A percentile compares a stretch with the other conserved stretches of the same genome.
Conservation (phyloP, 2,888 invertebrate genomes). For the Amblyjoppa proteus region DNA sequence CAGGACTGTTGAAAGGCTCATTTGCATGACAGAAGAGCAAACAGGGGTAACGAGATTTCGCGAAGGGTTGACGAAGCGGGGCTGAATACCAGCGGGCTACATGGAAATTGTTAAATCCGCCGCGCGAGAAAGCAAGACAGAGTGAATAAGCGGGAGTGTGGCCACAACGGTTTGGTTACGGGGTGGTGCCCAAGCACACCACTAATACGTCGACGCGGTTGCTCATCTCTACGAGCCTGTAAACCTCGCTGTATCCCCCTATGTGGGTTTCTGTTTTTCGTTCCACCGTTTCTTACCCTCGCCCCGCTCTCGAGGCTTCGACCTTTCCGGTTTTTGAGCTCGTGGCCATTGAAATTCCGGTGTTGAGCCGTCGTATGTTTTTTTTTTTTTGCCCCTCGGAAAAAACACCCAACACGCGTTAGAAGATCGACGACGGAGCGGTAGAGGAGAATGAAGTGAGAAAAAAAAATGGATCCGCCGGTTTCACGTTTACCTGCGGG, state of each 20-base stretch:
- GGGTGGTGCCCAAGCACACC: conserved; percentile 62
- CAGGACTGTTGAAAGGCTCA: conserved; percentile 77
- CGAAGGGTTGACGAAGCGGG: conserved; percentile 70
- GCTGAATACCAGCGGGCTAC: conserved; percentile 61
- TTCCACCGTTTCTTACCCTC: not conserved
- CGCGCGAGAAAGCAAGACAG: conserved; percentile 18
- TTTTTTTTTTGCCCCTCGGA: not conserved
- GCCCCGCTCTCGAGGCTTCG: not conserved
- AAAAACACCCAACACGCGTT: not conserved
- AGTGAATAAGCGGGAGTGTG: conserved; percentile 44
- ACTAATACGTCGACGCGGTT: conserved; percentile 50
- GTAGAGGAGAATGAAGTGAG: not conserved
- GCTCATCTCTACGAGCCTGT: conserved; percentile 6
- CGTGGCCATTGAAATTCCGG: not conserved
- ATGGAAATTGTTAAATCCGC: conserved; percentile 38
- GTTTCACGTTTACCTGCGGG: conserved; percentile 54
- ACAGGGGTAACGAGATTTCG: conserved; percentile 80
- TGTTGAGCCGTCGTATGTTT: not conserved
- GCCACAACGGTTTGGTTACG: conserved; percentile 59
- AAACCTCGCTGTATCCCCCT: not conserved
- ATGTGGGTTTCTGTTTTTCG: conserved; percentile 1
- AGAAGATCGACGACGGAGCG: not conserved
- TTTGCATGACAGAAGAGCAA: conserved; percentile 82
- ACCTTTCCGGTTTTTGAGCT: conserved; percentile 27
- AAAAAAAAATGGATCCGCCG: conserved; percentile 22